A percentile compares a stretch with the other conserved stretches of the same genome.
Conservation (phyloP, 1,140 invertebrate species). For the Philotrypesis tridentata region DNA sequence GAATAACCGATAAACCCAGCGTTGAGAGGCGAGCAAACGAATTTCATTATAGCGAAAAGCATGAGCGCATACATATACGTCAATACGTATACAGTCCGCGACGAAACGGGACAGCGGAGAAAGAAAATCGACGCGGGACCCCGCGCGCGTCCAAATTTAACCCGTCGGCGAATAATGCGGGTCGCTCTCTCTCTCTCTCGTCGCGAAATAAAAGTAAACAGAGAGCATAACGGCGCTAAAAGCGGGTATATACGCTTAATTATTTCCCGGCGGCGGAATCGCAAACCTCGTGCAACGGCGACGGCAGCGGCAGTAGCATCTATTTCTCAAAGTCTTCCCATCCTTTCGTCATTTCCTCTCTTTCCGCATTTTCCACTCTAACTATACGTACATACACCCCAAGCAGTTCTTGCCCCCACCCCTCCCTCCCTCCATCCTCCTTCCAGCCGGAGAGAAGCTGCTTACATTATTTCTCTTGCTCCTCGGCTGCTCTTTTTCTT, state of each 20-base stretch:
- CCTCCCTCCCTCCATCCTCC: neutral
- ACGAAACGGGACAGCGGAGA: neutral
- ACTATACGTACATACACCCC: too few relatives aligned
- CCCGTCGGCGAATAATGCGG: neutral
- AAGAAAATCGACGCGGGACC: neutral
- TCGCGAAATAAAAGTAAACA: neutral
- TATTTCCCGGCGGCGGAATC: constrained; percentile 10
- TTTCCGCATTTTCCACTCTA: neutral
- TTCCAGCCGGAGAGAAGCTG: too few relatives aligned
- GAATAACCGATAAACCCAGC: too few relatives aligned
- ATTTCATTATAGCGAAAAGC: neutral
- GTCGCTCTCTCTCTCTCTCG: too few relatives aligned
- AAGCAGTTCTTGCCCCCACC: too few relatives aligned
- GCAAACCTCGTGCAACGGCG: neutral
- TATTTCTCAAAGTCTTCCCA: constrained; percentile 6
- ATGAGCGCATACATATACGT: neutral
- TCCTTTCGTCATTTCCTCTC: neutral
- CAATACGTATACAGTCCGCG: too few relatives aligned
- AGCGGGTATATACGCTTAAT: constrained; percentile 28
- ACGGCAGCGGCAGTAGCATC: neutral
- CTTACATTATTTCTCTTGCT: neutral
- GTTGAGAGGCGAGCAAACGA: too few relatives aligned
- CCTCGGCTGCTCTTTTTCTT: neutral
- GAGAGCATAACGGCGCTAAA: neutral
- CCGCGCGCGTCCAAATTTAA: neutral